Percentiles rank a stretch among this genome's conserved stretches.
Evolutionary conservation across 2,888 invertebrate genomes (phyloP).

Genomic region (Tryphoninae sp.): DNA sequence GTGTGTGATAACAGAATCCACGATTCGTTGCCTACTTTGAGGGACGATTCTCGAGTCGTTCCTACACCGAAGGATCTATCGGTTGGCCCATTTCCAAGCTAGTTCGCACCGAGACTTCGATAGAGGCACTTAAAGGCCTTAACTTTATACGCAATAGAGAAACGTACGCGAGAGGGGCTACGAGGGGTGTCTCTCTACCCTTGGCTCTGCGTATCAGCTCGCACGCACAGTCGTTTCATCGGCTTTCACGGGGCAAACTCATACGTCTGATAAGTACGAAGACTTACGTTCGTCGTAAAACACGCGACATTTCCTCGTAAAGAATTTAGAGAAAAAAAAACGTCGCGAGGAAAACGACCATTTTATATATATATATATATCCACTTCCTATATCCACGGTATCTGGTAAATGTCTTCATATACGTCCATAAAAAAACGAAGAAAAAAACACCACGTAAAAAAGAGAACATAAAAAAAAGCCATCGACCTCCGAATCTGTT

Average conservation of each 20-base stretch:
- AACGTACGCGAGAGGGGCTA: neutral
- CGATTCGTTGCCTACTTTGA: conserved; percentile 10
- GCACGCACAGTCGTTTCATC: conserved; percentile 37
- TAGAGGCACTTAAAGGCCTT: neutral
- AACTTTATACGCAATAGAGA: neutral
- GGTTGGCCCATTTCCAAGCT: neutral
- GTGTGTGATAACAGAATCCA: neutral
- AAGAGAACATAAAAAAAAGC: neutral
- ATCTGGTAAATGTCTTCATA: neutral
- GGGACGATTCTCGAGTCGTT: neutral
- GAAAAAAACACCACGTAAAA: neutral
- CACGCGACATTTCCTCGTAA: conserved; percentile 38
- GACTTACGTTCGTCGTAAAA: conserved; percentile 53
- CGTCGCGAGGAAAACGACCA: conserved; percentile 31
- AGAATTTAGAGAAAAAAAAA: conserved; percentile 38
- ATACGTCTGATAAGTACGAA: conserved; percentile 44
- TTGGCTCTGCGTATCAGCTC: conserved; percentile 7
- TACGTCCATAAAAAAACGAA: neutral
- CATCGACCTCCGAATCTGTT: neutral
- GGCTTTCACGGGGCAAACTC: conserved; percentile 40
- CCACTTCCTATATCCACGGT: neutral
- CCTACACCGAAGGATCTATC: neutral
- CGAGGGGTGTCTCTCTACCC: neutral
- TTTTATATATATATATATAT: conserved; percentile 11
- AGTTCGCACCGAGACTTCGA: neutral